phyloP scores from a whole-genome alignment of 1,140 invertebrate species.

The Megalopta genalis region DNA sequence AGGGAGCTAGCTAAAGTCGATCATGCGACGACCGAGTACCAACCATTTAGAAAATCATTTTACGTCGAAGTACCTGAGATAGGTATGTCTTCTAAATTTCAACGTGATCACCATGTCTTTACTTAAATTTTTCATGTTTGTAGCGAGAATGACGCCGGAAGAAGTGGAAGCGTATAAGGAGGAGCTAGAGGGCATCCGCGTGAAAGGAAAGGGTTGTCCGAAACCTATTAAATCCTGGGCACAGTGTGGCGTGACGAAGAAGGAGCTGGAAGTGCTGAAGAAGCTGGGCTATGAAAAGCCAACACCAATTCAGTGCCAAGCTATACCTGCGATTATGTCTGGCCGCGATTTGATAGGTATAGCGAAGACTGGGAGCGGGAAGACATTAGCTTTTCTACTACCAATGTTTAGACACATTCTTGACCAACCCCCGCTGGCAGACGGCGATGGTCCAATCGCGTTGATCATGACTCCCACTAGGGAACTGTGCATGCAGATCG shows the following conservation, averaged over 20 bases:
- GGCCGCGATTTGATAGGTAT: conserved; percentile 98
- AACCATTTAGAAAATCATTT: conserved; percentile 96
- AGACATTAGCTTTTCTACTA: conserved; percentile 98
- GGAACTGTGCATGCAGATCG: conserved; percentile 99
- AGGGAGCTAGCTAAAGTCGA: conserved; percentile 95
- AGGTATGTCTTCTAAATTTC: conserved; percentile 56
- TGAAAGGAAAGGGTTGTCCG: conserved; percentile 93
- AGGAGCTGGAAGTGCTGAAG: conserved; percentile 96
- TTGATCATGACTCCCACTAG: conserved; percentile 99
- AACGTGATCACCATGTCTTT: neutral
- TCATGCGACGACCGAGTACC: conserved; percentile 91
- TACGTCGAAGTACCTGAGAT: conserved; percentile 96
- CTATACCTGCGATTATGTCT: conserved; percentile 99
- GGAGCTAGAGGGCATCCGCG: conserved; percentile 91
- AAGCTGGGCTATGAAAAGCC: conserved; percentile 97
- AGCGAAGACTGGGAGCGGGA: conserved; percentile 99
- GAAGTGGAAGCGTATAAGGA: conserved; percentile 93
- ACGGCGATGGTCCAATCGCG: conserved; percentile 97
- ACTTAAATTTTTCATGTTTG: conserved; percentile 1
- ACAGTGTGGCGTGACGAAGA: conserved; percentile 98
- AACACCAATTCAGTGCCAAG: conserved; percentile 99
- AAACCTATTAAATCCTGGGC: conserved; percentile 98
- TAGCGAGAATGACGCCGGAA: conserved; percentile 92
- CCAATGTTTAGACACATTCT: conserved; percentile 99
- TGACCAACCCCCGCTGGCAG: conserved; percentile 95